Evolutionary conservation across 2,113 vertebrate genomes (phyloP), one percentile per base, ranked within the genome.

Genomic region (Potamarius usumacintae): DNA sequence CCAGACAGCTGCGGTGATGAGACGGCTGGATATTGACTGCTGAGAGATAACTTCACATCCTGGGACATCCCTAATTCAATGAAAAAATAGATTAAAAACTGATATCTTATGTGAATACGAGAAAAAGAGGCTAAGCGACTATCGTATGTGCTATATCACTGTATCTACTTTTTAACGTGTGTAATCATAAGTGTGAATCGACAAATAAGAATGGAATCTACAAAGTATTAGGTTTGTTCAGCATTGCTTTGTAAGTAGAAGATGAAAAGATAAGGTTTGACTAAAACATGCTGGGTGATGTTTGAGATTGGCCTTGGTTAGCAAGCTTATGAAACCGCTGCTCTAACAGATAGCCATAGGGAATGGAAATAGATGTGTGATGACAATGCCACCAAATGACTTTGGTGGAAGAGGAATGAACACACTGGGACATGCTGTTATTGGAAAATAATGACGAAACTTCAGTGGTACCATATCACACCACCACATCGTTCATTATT

Each of bases 1-100:
- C 48, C 1, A 78, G 58, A 67, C 6, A 92, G 60, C 5, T 92
- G 89, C 78, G 90, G 58, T 1, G 89, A 87, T 81, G 92, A 79
- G 62, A 57, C 48, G 52, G 69, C 58, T 48, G 77, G 62, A 60
- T 87, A 58, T 11, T 94, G 92, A 1, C 90, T 82, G 87, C 67
- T 84, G 88, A 82, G 63, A 62, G 63, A 25, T 30, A 55, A 83
- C n/a, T 83, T 83, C 55, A 83, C 25, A 67, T 69, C 63, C 22
- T 82, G 79, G 1, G 80, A 83, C 22, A 30, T 71, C 20, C 48
- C 67, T 58, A 57, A 55, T 82, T 30, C 1, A 30, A 72, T 63
- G 12, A 57, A 62, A 30, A 27, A 57, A 34, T 12, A 53, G 48
- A 67, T 52, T 10, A 5, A 22, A 22, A 71, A 15, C 42, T 10